Evolutionary conservation across 2,113 vertebrate species (phyloP).

Genomic region (Zosterops lateralis): DNA sequence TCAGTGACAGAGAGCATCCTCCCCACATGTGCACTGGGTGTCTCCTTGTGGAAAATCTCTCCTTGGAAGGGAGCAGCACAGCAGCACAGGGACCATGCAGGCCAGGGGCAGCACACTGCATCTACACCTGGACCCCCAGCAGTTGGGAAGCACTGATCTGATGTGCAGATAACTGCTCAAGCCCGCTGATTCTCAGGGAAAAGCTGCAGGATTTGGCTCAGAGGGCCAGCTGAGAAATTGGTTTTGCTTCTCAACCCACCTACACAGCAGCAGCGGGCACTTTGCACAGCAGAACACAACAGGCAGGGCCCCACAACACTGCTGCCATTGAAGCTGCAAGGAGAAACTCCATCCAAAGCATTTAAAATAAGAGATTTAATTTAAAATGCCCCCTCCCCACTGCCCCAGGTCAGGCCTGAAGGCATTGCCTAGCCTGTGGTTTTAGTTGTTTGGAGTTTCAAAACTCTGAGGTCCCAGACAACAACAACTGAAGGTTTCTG

Average conservation of each 20-base stretch:
- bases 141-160: neutral
- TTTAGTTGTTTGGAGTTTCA: neutral
- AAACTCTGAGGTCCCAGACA: neutral
- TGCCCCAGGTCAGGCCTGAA: neutral
- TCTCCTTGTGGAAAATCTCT: neutral
- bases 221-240: neutral
- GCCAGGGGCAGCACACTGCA: neutral
- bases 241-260: neutral
- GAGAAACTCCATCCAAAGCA: neutral
- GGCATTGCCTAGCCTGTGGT: neutral
- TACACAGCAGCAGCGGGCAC: fast-evolving
- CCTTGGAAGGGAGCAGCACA: fast-evolving
- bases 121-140: fast-evolving
- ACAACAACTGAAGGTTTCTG: neutral
- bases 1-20: neutral
- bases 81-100: fast-evolving
- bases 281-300: neutral
- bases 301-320: too few relatives aligned
- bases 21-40: fast-evolving
- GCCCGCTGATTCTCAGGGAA: neutral
- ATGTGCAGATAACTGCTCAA: neutral
- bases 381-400: neutral
- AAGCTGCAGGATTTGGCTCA: neutral
- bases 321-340: neutral
- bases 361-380: neutral